Evolutionary conservation across 2,888 invertebrate genomes (phyloP).

Genomic region (Lasioglossum pauxillum): DNA sequence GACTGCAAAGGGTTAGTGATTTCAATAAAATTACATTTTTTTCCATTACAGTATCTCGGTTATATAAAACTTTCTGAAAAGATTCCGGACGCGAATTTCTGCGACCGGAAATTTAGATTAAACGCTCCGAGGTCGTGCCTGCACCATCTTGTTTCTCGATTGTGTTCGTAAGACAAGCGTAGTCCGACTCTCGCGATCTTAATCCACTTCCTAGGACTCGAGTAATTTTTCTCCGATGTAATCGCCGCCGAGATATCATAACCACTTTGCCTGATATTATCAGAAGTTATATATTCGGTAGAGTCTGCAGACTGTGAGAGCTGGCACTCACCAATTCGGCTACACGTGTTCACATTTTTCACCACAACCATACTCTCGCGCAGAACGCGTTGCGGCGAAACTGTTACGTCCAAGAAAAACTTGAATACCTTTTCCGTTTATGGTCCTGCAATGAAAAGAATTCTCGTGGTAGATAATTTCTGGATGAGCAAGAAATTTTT

Average conservation of each 20-base stretch:
- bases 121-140: slow-evolving; percentile 37
- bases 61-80: neutral
- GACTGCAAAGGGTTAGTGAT: too few relatives aligned
- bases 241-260: slow-evolving; percentile 12
- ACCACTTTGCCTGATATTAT: neutral
- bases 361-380: neutral
- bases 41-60: too few relatives aligned
- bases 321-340: neutral
- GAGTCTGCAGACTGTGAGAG: neutral
- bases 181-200: slow-evolving; percentile 31
- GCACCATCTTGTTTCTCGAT: slow-evolving; percentile 32
- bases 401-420: neutral
- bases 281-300: neutral
- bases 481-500: too few relatives aligned
- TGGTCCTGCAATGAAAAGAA: neutral
- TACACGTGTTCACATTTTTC: slow-evolving; percentile 6
- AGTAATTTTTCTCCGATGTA: slow-evolving; percentile 22
- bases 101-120: slow-evolving; percentile 38
- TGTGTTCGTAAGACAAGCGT: slow-evolving; percentile 26
- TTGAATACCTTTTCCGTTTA: neutral
- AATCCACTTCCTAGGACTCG: slow-evolving; percentile 23
- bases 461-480: neutral
- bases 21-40: too few relatives aligned
- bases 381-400: neutral
- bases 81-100: neutral